Percentiles rank a stretch among this genome's conserved stretches.
Evolutionary conservation across 2,888 invertebrate species (phyloP).

Genomic region (Branchellion lobata): DNA sequence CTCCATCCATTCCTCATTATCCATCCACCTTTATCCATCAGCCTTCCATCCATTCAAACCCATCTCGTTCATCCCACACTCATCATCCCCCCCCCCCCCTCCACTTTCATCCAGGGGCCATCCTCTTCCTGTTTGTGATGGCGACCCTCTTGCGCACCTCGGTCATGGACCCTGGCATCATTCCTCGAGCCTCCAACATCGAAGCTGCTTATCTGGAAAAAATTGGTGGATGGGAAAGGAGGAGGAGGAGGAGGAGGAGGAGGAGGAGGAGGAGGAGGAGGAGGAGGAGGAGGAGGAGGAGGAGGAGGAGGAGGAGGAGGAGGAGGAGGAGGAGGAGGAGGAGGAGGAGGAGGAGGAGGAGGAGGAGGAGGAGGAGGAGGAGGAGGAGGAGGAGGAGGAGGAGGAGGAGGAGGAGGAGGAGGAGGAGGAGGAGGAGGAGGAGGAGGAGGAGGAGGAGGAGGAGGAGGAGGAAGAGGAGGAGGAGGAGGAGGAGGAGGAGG

Average conservation of each 20-base stretch:
- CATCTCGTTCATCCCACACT: too few relatives aligned
- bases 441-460: not conserved
- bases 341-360: not conserved
- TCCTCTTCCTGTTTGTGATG: conserved; percentile 78
- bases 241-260: not conserved
- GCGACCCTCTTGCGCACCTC: conserved; percentile 87
- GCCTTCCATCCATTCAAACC: too few relatives aligned
- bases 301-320: not conserved
- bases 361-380: not conserved
- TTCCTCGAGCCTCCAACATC: conserved; percentile 80
- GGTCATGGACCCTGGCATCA: conserved; percentile 89
- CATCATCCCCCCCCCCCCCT: too few relatives aligned
- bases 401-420: not conserved
- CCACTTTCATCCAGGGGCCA: conserved; percentile 20
- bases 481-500: conserved; percentile 29
- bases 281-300: not conserved
- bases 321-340: not conserved
- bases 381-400: conserved; percentile 29
- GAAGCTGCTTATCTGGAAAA: conserved; percentile 86
- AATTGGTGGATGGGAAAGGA: not conserved
- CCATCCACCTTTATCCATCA: too few relatives aligned
- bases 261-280: not conserved
- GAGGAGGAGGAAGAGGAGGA: not conserved
- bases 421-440: not conserved
- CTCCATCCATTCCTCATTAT: too few relatives aligned